A percentile compares a stretch with the other conserved stretches of the same genome.
These are phyloP conservation scores for Betta splendens DNA, from an alignment of 2,797 vertebrate genomes.

Conservation along the genomic window DNA sequence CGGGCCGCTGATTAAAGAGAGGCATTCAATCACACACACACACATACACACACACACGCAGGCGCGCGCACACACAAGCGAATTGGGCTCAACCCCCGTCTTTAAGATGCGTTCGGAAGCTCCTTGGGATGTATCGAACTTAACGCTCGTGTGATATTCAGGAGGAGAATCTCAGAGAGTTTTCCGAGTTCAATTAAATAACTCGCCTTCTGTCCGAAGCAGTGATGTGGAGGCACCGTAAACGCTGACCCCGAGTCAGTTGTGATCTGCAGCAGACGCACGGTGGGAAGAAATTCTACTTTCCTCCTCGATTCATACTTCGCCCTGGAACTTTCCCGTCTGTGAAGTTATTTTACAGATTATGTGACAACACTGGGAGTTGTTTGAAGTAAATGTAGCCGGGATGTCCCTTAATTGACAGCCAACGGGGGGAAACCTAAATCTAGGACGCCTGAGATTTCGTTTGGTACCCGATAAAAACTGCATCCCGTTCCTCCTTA, in stretches of 20 bases:
- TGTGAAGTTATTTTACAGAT: constrained; percentile 20
- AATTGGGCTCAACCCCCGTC: constrained; percentile 27
- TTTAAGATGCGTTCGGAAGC: constrained; percentile 28
- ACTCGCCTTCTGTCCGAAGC: constrained; percentile 38
- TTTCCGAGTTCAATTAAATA: constrained; percentile 40
- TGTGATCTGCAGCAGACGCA: constrained; percentile 34
- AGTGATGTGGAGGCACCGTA: constrained; percentile 9
- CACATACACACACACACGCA: constrained; percentile 17
- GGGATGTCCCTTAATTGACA: not conserved
- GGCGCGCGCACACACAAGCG: constrained; percentile 10
- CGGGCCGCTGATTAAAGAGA: constrained; percentile 70
- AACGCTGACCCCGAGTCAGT: constrained; percentile 42
- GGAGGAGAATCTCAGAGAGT: not conserved
- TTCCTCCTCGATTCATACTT: constrained; percentile 17
- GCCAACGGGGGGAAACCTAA: not conserved
- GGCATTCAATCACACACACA: constrained; percentile 58
- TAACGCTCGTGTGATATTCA: not conserved
- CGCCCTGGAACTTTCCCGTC: constrained; percentile 11
- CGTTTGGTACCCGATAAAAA: not conserved
- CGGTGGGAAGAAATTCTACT: constrained; percentile 4
- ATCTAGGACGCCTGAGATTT: not conserved
- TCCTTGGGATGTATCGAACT: constrained; percentile 14
- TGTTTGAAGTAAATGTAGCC: constrained; percentile 8
- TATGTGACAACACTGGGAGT: constrained; percentile 10
- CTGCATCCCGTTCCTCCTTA: not conserved